phyloP scores from a whole-genome alignment of 1,140 invertebrate genomes.

The Atopsyche davidsoni region DNA sequence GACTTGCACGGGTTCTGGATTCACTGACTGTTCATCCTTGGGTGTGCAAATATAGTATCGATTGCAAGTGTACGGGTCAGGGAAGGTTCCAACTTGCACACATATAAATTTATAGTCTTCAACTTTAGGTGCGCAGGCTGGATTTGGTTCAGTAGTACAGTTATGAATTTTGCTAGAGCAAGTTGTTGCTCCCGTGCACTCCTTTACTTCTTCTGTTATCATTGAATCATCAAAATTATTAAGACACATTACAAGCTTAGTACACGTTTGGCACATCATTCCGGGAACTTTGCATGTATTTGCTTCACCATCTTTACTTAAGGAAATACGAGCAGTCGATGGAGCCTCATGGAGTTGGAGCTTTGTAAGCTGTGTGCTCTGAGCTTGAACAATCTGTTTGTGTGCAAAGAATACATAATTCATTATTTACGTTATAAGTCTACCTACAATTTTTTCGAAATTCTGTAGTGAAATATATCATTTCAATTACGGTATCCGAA shows the following conservation, averaged over 20 bases:
- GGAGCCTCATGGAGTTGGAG: neutral
- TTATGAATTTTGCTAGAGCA: slow-evolving; percentile 3
- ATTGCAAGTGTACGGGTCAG: slow-evolving; percentile 40
- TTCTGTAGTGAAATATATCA: too few relatives aligned
- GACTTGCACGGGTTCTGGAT: neutral
- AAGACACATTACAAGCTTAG: slow-evolving; percentile 9
- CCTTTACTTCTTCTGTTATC: neutral
- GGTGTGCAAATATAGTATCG: slow-evolving; percentile 41
- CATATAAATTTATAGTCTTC: slow-evolving; percentile 17
- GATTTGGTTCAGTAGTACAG: slow-evolving; percentile 13
- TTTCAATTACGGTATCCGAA: too few relatives aligned
- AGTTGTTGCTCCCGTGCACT: slow-evolving; percentile 3
- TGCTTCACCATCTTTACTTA: neutral
- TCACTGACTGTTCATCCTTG: neutral
- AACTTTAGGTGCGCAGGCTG: slow-evolving; percentile 3
- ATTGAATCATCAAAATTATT: neutral
- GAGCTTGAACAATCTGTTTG: neutral
- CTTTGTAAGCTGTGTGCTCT: neutral
- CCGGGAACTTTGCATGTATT: slow-evolving; percentile 13
- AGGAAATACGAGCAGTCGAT: too few relatives aligned
- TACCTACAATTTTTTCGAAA: too few relatives aligned
- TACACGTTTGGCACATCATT: slow-evolving; percentile 14
- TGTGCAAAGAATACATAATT: neutral
- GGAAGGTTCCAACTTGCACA: slow-evolving; percentile 35
- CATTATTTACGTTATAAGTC: too few relatives aligned